Conservation (phyloP, 1,140 invertebrate genomes). For the Proctacanthus coquilletti region DNA sequence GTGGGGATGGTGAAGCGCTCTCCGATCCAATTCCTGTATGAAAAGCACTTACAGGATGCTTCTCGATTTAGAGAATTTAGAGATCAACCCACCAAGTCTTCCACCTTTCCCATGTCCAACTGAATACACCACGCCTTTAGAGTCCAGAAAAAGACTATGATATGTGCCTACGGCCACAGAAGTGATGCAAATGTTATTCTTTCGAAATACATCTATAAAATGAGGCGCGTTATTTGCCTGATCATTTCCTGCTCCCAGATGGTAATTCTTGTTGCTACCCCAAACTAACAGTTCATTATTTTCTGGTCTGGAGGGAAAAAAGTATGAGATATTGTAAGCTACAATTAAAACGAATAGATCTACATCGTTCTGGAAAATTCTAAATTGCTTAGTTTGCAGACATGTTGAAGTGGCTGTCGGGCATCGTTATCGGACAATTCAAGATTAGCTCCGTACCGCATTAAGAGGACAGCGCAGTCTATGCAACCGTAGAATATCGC, state of each 20-base stretch:
- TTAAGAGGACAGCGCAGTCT: constrained; percentile 38
- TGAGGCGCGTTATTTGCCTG: constrained; percentile 17
- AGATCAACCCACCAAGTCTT: constrained; percentile 37
- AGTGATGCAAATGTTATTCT: constrained; percentile 23
- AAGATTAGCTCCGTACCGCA: constrained; percentile 32
- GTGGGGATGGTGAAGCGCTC: constrained; percentile 37
- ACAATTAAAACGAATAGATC: no score
- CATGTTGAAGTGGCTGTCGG: constrained; percentile 18
- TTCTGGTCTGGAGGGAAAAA: constrained; percentile 3
- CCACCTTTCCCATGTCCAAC: constrained; percentile 60
- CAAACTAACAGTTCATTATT: constrained; percentile 42
- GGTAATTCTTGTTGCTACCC: constrained; percentile 58
- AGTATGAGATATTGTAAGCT: no score
- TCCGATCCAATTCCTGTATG: constrained; percentile 31
- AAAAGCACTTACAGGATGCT: neutral
- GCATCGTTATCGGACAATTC: constrained; percentile 22
- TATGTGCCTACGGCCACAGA: constrained; percentile 43
- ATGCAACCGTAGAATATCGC: constrained; percentile 55
- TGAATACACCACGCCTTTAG: constrained; percentile 38
- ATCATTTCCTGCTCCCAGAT: constrained; percentile 36
- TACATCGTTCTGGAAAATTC: neutral
- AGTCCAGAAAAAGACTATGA: constrained; percentile 47
- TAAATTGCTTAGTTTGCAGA: constrained; percentile 16
- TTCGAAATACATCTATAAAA: constrained; percentile 24
- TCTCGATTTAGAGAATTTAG: no score